phyloP scores from a whole-genome alignment of 2,113 vertebrate genomes.

The Ardeotis arabs region DNA sequence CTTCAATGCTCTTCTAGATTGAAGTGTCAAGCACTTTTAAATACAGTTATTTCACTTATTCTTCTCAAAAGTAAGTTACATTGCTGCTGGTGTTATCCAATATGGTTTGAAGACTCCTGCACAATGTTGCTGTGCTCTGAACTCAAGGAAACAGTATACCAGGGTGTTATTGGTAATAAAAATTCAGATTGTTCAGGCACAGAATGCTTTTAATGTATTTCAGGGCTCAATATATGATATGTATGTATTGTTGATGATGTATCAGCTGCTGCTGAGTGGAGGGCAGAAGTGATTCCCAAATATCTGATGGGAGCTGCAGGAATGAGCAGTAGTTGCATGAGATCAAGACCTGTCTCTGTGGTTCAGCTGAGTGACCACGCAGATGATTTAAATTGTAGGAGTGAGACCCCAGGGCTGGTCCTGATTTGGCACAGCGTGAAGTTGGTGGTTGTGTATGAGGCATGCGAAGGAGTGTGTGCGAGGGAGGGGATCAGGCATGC shows the following conservation, averaged over 20 bases:
- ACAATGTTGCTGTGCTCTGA: neutral
- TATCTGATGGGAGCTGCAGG: neutral
- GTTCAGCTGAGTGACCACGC: neutral
- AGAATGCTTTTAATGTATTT: neutral
- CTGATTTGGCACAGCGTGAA: neutral
- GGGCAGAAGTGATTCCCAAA: neutral
- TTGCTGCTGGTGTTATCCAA: neutral
- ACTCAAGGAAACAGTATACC: neutral
- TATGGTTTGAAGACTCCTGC: neutral
- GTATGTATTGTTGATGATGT: neutral
- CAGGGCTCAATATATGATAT: neutral
- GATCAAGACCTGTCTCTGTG: neutral
- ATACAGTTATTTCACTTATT: neutral
- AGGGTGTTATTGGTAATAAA: neutral
- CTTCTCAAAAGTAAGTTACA: neutral
- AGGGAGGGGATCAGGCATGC: neutral
- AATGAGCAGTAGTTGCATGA: neutral
- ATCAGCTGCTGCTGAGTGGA: neutral
- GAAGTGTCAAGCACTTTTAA: neutral
- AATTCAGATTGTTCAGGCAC: neutral
- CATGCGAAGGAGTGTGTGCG: fast-evolving
- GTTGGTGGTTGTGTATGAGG: neutral
- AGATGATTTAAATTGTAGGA: neutral
- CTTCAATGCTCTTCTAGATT: neutral
- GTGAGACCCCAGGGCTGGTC: neutral